A percentile compares a stretch with the other conserved stretches of the same genome.
These are phyloP conservation scores for Nothocercus nigrocapillus DNA, from an alignment of 2,113 vertebrate genomes.

Conservation along the genomic window DNA sequence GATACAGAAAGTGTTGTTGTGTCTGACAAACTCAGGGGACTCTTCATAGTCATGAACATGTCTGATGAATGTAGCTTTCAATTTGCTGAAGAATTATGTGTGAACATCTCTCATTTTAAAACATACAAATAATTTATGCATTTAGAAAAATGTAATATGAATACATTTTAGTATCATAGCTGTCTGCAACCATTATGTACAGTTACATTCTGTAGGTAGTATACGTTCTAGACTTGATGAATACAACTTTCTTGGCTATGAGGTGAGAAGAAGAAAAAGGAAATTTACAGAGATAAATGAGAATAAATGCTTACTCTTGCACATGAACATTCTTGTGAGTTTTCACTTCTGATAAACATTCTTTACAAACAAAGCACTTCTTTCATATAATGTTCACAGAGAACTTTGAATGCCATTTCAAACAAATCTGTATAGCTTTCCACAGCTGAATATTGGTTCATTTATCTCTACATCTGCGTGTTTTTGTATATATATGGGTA, in stretches of 20 bases:
- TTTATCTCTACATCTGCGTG: background rate
- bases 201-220: background rate
- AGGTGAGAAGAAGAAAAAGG: background rate
- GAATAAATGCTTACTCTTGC: background rate
- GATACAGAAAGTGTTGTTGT: background rate
- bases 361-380: background rate
- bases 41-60: background rate
- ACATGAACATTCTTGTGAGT: background rate
- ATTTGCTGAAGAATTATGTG: conserved; percentile 10
- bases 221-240: background rate
- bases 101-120: background rate
- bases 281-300: background rate
- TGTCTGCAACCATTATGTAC: background rate
- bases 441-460: background rate
- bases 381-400: background rate
- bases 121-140: background rate
- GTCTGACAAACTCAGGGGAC: background rate
- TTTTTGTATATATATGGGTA: background rate
- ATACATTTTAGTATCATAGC: background rate
- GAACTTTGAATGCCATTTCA: background rate
- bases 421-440: background rate
- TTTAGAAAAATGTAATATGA: background rate
- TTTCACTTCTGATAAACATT: background rate
- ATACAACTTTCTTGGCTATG: background rate
- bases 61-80: conserved; percentile 14